These are phyloP conservation scores for Boloria euphrosyne DNA, from an alignment of 2,888 invertebrate species.

Conservation along the genomic window DNA sequence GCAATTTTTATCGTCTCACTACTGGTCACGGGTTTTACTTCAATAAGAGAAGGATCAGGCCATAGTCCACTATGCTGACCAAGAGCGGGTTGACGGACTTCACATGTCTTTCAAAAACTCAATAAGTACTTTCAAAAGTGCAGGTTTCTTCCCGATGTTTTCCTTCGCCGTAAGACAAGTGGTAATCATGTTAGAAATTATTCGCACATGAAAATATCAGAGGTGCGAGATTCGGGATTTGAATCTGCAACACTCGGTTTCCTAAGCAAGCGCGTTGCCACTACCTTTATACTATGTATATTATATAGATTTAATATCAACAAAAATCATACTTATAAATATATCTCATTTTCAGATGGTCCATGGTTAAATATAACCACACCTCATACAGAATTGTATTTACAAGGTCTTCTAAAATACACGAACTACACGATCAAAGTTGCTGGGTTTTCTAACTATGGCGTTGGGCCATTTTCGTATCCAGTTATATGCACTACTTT, in stretches of 20 bases:
- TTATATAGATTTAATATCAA: too few species aligned
- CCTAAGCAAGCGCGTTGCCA: neutral
- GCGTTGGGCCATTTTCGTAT: constrained; percentile 89
- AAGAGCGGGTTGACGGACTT: too few species aligned
- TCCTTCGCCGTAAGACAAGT: too few species aligned
- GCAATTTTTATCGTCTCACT: too few species aligned
- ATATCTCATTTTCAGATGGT: constrained; percentile 59
- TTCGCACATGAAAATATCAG: too few species aligned
- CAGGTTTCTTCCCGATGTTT: too few species aligned
- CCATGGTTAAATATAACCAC: constrained; percentile 79
- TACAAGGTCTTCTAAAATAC: constrained; percentile 90
- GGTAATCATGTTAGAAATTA: too few species aligned
- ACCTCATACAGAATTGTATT: constrained; percentile 88
- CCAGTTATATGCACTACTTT: constrained; percentile 90
- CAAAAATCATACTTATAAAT: neutral
- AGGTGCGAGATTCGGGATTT: neutral
- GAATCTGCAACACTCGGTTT: neutral
- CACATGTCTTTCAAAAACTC: too few species aligned
- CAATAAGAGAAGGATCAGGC: neutral
- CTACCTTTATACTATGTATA: neutral
- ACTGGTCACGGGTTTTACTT: too few species aligned
- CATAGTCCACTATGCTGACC: neutral
- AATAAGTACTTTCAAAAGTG: too few species aligned
- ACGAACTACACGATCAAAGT: constrained; percentile 94
- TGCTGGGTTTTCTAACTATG: constrained; percentile 91